Percentiles rank a stretch among this genome's conserved stretches.
These are phyloP conservation scores for Diabrotica virgifera DNA, from an alignment of 1,140 invertebrate species.

Conservation along the genomic window DNA sequence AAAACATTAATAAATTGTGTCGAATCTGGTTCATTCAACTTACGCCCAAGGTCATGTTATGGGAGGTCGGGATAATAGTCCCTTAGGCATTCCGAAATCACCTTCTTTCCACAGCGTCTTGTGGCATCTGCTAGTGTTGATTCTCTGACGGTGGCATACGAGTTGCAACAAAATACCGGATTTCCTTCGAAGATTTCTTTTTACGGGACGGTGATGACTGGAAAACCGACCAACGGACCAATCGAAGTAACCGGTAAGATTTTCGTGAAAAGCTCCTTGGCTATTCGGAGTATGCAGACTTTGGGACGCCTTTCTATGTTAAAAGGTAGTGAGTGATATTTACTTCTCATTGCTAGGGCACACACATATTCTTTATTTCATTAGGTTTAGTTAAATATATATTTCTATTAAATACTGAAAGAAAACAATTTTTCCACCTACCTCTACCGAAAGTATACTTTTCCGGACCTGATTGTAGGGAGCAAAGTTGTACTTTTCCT, in stretches of 20 bases:
- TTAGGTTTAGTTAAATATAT: no score
- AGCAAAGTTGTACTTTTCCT: no score
- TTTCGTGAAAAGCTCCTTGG: constrained; percentile 23
- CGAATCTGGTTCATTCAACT: constrained; percentile 48
- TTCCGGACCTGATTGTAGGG: no score
- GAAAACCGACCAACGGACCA: background rate
- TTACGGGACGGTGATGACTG: background rate
- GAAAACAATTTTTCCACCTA: no score
- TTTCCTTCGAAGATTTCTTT: constrained; percentile 10
- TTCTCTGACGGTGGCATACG: constrained; percentile 48
- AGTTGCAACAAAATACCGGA: constrained; percentile 10
- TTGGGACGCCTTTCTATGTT: constrained; percentile 26
- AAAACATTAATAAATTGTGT: constrained; percentile 21
- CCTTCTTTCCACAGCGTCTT: constrained; percentile 78
- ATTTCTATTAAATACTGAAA: no score
- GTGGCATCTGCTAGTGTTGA: constrained; percentile 59
- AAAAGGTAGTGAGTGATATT: constrained; percentile 32
- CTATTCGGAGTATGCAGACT: constrained; percentile 27
- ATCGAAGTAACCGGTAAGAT: background rate
- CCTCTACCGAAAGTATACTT: no score
- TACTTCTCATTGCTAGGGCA: no score
- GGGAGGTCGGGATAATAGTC: constrained; percentile 55
- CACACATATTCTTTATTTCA: no score
- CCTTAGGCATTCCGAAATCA: constrained; percentile 73
- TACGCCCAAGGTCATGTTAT: constrained; percentile 56